These are phyloP conservation scores for Trogon melanurus DNA, from an alignment of 2,113 vertebrate species.

Conservation along the genomic window DNA sequence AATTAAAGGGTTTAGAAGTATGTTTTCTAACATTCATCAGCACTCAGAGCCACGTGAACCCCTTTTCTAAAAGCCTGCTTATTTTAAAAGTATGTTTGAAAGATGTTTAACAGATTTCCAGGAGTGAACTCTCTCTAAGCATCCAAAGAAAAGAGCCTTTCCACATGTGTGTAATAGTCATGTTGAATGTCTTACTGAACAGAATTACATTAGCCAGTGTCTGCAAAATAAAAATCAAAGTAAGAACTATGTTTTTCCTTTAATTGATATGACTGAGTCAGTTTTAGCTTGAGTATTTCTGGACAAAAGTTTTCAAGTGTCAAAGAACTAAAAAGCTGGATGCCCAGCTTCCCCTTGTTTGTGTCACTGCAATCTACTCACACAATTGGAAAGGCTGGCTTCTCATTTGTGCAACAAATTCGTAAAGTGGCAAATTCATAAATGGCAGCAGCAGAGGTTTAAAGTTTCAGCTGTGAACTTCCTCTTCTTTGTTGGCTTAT, in stretches of 20 bases:
- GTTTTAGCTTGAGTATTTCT: background rate
- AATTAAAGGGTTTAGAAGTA: background rate
- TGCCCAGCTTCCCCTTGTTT: background rate
- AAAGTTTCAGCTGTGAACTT: background rate
- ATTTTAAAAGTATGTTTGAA: constrained; percentile 15
- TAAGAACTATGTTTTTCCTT: background rate
- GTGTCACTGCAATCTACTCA: background rate
- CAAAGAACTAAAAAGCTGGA: background rate
- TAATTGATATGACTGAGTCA: background rate
- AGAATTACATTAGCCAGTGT: background rate
- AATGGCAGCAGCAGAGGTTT: background rate
- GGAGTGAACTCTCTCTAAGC: background rate
- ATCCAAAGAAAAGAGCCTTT: background rate
- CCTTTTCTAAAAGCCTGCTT: constrained; percentile 34
- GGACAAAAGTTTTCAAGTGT: background rate
- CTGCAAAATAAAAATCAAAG: background rate
- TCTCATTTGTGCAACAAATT: background rate
- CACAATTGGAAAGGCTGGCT: background rate
- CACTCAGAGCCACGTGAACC: background rate
- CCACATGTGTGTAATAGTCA: background rate
- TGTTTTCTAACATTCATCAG: background rate
- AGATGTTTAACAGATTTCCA: background rate
- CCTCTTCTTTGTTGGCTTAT: background rate
- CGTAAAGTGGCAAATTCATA: too few species aligned
- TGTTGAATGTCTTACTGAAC: background rate